Evolutionary conservation across 35 echinoderm and acorn worm genomes (phyloP).

Genomic region (Chiridota heheva): DNA sequence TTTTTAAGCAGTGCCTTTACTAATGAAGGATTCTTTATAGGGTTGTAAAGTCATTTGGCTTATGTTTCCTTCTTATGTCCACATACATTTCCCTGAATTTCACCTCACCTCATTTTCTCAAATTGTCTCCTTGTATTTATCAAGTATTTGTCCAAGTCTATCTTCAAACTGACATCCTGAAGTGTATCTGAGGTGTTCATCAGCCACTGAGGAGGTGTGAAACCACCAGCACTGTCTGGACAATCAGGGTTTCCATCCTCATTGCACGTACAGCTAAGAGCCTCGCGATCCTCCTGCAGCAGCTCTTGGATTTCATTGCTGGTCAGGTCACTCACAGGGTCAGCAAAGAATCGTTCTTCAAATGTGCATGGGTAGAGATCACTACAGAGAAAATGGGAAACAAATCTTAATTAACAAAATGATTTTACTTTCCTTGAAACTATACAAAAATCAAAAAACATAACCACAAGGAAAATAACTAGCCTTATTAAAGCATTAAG

Average conservation of each 20-base stretch:
- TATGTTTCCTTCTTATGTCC: too few relatives aligned
- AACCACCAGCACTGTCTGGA: constrained; percentile 35
- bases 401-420: not conserved
- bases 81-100: too few relatives aligned
- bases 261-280: constrained; percentile 20
- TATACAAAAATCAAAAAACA: not conserved
- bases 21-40: too few relatives aligned
- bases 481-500: not conserved
- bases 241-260: constrained; percentile 27
- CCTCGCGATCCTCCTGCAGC: constrained; percentile 18
- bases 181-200: constrained; percentile 61
- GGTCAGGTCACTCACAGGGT: constrained; percentile 16
- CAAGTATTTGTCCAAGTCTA: constrained; percentile 59
- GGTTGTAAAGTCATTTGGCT: too few relatives aligned
- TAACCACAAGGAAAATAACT: not conserved
- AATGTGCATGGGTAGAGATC: constrained; percentile 44
- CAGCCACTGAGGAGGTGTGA: constrained; percentile 35
- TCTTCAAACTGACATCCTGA: constrained; percentile 70
- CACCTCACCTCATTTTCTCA: constrained; percentile 31
- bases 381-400: not conserved
- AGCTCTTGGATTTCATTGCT: not conserved
- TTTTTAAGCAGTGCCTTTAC: too few relatives aligned
- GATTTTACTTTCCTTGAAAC: not conserved
- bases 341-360: not conserved
- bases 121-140: constrained; percentile 38